Evolutionary conservation across 30 jellyfish, hydroid and myxozoan genomes (phyloP).

Genomic region (Cassiopea xamachana): DNA sequence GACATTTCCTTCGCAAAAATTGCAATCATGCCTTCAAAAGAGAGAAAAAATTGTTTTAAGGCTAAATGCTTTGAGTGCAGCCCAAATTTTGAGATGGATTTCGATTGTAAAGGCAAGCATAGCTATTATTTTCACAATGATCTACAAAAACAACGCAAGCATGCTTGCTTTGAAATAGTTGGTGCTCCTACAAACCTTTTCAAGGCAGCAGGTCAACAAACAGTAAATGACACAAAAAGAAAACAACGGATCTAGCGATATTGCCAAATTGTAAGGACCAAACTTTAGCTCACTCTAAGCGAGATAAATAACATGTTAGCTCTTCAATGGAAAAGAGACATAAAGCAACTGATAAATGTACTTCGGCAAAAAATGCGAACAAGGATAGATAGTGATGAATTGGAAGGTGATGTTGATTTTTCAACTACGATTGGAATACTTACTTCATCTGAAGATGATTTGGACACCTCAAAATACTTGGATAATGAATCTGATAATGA

Average conservation of each 20-base stretch:
- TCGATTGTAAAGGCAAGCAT: constrained; percentile 5
- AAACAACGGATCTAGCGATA: not conserved
- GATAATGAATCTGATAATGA: not conserved
- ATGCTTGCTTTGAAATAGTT: not conserved
- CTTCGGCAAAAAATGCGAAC: not conserved
- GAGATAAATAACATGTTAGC: not conserved
- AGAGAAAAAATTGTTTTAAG: constrained; percentile 23
- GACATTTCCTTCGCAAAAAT: not conserved
- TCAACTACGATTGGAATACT: not conserved
- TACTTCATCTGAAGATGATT: constrained; percentile 5
- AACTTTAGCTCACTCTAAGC: not conserved
- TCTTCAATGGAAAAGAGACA: not conserved
- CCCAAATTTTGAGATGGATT: not conserved
- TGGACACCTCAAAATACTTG: not conserved
- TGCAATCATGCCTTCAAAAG: constrained; percentile 1
- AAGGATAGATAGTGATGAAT: not conserved
- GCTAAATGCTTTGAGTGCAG: constrained; percentile 32
- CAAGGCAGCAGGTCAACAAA: constrained; percentile 4
- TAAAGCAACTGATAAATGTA: not conserved
- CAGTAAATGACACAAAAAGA: not conserved
- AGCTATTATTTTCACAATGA: not conserved
- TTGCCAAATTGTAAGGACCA: not conserved
- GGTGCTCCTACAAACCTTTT: constrained; percentile 19
- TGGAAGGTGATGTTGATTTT: not conserved
- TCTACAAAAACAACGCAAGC: not conserved